These are phyloP conservation scores for Copidosoma aretas DNA, from an alignment of 2,888 invertebrate species.

Conservation along the genomic window DNA sequence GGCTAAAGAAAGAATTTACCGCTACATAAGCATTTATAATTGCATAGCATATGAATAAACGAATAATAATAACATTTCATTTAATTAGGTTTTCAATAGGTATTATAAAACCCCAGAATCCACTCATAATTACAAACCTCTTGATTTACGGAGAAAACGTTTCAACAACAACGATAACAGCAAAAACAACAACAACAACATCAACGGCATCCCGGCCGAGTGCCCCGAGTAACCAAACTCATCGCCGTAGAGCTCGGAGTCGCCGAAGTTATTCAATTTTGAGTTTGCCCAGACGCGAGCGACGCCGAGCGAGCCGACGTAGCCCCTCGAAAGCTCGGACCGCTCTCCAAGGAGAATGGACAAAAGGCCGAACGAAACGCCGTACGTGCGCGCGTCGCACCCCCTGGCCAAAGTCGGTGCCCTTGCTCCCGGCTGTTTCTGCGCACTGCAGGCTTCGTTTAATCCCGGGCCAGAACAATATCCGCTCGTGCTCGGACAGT, in stretches of 20 bases:
- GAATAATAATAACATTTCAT: too few relatives aligned
- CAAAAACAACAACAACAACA: too few relatives aligned
- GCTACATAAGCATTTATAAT: too few relatives aligned
- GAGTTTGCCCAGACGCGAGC: not conserved
- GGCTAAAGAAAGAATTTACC: too few relatives aligned
- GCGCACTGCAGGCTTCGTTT: not conserved
- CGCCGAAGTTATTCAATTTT: slow-evolving; percentile 14
- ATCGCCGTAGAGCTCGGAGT: not conserved
- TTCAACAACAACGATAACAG: not conserved
- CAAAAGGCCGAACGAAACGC: not conserved
- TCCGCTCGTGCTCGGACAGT: too few relatives aligned
- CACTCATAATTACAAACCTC: not conserved
- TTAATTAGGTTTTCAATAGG: too few relatives aligned
- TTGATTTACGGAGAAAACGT: not conserved
- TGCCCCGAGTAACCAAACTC: not conserved
- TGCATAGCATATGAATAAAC: too few relatives aligned
- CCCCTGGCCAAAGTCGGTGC: not conserved
- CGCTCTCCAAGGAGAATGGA: not conserved
- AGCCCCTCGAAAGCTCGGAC: not conserved
- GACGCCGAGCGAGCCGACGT: not conserved
- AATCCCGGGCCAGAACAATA: not conserved
- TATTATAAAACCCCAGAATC: too few relatives aligned
- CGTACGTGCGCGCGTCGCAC: not conserved
- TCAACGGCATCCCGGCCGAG: not conserved
- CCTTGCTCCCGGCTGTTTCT: not conserved